phyloP scores from a whole-genome alignment of 2,113 vertebrate species.

The Otocyon megalotis region DNA sequence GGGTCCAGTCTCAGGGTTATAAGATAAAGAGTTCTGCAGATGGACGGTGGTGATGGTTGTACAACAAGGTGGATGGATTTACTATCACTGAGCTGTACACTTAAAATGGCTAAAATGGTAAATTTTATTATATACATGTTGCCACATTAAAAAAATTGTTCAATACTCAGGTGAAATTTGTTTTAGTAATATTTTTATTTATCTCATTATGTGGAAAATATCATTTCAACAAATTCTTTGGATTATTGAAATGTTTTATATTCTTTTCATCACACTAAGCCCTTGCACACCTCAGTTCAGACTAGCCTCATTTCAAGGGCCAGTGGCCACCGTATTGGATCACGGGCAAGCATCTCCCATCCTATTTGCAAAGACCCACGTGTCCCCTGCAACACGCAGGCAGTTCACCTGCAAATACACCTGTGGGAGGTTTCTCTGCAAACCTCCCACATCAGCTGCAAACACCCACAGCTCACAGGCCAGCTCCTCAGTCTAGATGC shows the following conservation, averaged over 20 bases:
- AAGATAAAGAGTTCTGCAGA: neutral
- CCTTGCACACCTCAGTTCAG: neutral
- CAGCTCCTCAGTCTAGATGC: neutral
- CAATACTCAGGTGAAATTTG: neutral
- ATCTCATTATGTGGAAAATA: neutral
- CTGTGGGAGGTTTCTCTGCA: neutral
- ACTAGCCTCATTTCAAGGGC: neutral
- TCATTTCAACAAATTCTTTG: neutral
- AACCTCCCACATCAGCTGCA: neutral
- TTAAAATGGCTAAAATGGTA: neutral
- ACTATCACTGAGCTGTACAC: neutral
- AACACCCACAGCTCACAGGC: neutral
- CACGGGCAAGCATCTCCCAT: neutral
- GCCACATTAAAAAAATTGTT: neutral
- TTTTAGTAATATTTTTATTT: conserved; percentile 41
- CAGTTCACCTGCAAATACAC: neutral
- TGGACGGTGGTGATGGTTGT: too few relatives aligned
- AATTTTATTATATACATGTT: neutral
- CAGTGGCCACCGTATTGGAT: rapidly evolving
- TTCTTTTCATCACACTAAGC: neutral
- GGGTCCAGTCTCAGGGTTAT: neutral
- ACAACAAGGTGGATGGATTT: neutral
- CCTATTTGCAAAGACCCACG: neutral
- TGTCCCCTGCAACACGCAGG: neutral
- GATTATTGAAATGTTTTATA: neutral